Evolutionary conservation across 1,140 invertebrate genomes (phyloP).

Genomic region (Drosophila novamexicana): DNA sequence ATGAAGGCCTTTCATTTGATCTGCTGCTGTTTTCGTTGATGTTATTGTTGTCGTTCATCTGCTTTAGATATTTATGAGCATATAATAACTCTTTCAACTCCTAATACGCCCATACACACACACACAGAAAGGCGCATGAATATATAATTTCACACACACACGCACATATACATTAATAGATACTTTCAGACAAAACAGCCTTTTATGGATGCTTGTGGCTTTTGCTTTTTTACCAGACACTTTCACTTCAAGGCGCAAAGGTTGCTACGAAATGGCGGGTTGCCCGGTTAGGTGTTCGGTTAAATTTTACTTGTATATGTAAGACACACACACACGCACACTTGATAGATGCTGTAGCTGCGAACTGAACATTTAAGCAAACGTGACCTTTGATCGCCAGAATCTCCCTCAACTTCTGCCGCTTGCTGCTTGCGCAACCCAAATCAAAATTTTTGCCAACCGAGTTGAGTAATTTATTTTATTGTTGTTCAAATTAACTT

Average conservation of each 20-base stretch:
- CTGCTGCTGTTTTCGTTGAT: conserved; percentile 2
- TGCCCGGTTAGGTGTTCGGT: conserved; percentile 5
- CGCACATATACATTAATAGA: conserved; percentile 33
- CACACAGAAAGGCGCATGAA: conserved; percentile 22
- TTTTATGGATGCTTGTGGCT: conserved; percentile 32
- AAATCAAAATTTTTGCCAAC: conserved; percentile 45
- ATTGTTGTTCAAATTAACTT: conserved; percentile 65
- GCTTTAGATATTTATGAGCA: conserved; percentile 59
- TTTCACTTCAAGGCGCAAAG: neutral
- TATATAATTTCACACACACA: conserved; percentile 35
- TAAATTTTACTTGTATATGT: conserved; percentile 17
- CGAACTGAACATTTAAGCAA: conserved; percentile 32
- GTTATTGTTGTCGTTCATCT: conserved; percentile 3
- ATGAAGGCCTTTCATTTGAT: neutral
- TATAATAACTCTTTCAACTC: conserved; percentile 68
- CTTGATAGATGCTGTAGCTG: conserved; percentile 35
- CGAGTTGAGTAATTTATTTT: conserved; percentile 57
- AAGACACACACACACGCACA: neutral
- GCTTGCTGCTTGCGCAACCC: conserved; percentile 15
- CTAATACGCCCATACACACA: conserved; percentile 13
- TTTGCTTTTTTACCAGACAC: conserved; percentile 9
- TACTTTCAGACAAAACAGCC: conserved; percentile 28
- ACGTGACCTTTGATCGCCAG: conserved; percentile 43
- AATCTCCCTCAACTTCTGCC: neutral
- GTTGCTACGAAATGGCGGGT: neutral